A percentile compares a stretch with the other conserved stretches of the same genome.
Evolutionary conservation across 2,113 vertebrate species (phyloP).

Genomic region (Odocoileus virginianus): DNA sequence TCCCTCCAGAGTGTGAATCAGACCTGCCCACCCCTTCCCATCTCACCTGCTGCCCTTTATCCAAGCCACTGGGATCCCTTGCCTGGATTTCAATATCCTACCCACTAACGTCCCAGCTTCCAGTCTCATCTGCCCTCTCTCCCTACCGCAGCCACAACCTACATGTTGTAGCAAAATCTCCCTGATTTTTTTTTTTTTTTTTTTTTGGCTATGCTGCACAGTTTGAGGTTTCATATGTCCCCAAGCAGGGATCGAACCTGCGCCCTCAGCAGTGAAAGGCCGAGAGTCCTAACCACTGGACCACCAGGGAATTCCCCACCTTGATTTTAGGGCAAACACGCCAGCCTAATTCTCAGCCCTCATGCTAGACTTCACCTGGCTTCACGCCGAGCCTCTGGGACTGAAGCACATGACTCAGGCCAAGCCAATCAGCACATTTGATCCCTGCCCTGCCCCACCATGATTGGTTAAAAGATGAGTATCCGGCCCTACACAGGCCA

Average conservation of each 20-base stretch:
- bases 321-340: background rate
- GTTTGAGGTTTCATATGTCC: background rate
- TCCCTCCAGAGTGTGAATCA: background rate
- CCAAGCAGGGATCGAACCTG: background rate
- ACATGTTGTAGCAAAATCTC: background rate
- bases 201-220: background rate
- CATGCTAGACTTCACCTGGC: background rate
- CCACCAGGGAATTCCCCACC: background rate
- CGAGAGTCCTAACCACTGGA: background rate
- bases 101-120: background rate
- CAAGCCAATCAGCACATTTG: background rate
- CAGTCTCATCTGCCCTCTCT: background rate
- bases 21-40: background rate
- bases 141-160: background rate
- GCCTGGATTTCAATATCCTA: background rate
- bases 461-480: background rate
- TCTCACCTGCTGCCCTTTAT: background rate
- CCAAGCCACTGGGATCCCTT: background rate
- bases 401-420: background rate
- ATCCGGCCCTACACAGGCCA: background rate
- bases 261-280: background rate
- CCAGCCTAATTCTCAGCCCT: background rate
- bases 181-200: background rate
- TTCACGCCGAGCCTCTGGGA: background rate
- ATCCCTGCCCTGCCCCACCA: no score